Conservation (phyloP, 2,113 vertebrate genomes). For the Perca flavescens region DNA sequence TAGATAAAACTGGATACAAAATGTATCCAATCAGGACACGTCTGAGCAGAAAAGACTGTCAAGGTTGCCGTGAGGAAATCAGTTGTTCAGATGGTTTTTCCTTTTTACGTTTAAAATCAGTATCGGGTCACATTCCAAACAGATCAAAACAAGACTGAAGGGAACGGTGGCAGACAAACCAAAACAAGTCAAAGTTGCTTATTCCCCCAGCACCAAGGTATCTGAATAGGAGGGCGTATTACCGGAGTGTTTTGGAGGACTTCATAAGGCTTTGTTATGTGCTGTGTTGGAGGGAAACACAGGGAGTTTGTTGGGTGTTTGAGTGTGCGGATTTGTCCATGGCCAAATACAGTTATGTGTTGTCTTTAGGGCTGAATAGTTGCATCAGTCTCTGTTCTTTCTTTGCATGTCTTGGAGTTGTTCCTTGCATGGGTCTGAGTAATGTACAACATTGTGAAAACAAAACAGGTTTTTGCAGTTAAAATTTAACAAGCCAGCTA, state of each 20-base stretch:
- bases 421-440: background rate
- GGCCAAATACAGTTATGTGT: conserved; percentile 23
- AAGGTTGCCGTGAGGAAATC: conserved; percentile 38
- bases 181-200: conserved; percentile 52
- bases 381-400: background rate
- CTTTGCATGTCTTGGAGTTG: background rate
- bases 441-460: background rate
- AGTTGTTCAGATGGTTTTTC: background rate
- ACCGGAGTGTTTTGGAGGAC: conserved; percentile 31
- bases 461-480: background rate
- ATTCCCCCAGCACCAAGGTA: background rate
- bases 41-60: background rate
- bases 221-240: conserved; percentile 26
- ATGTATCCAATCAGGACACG: background rate
- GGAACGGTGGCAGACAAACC: conserved; percentile 48
- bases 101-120: background rate
- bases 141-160: conserved; percentile 27
- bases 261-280: conserved; percentile 34
- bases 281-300: background rate
- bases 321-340: conserved; percentile 13
- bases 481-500: background rate
- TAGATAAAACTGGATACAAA: conserved; percentile 18
- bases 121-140: conserved; percentile 30
- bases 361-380: conserved; percentile 21
- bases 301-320: background rate